These are phyloP conservation scores for Hystrix cristata DNA, from an alignment of 2,113 vertebrate genomes.

Conservation along the genomic window DNA sequence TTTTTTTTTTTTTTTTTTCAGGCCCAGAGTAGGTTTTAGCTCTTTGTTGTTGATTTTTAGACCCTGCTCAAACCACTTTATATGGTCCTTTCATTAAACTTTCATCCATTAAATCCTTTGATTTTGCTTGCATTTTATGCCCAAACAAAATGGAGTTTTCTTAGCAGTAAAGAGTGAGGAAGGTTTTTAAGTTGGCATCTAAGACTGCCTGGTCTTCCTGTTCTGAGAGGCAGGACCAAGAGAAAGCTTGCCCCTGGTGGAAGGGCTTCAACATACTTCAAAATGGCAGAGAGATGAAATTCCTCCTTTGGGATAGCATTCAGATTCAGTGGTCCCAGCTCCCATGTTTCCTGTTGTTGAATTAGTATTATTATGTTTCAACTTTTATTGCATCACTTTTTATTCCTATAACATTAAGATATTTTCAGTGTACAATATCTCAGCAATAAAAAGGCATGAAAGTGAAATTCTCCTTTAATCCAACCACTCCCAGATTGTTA, in stretches of 20 bases:
- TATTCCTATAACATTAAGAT: background rate
- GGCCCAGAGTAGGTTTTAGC: background rate
- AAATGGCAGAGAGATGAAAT: background rate
- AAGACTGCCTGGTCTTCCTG: background rate
- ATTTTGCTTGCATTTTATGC: background rate
- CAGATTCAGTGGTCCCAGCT: background rate
- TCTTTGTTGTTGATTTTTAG: background rate
- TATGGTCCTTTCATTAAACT: background rate
- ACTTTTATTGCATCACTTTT: background rate
- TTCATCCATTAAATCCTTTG: background rate
- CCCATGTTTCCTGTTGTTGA: background rate
- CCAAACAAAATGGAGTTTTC: background rate
- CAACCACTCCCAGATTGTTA: background rate
- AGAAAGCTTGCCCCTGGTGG: background rate
- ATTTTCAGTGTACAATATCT: slow-evolving; percentile 9
- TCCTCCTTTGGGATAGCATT: background rate
- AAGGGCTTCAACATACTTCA: background rate
- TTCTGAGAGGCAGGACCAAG: background rate
- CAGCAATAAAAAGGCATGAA: background rate
- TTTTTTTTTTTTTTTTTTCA: background rate
- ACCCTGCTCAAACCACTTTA: background rate
- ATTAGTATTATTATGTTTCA: background rate
- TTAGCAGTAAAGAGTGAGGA: background rate
- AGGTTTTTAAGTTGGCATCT: background rate
- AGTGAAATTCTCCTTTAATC: background rate